Evolutionary conservation across 2,888 invertebrate species (phyloP).

Genomic region (Drosophila phalerata): DNA sequence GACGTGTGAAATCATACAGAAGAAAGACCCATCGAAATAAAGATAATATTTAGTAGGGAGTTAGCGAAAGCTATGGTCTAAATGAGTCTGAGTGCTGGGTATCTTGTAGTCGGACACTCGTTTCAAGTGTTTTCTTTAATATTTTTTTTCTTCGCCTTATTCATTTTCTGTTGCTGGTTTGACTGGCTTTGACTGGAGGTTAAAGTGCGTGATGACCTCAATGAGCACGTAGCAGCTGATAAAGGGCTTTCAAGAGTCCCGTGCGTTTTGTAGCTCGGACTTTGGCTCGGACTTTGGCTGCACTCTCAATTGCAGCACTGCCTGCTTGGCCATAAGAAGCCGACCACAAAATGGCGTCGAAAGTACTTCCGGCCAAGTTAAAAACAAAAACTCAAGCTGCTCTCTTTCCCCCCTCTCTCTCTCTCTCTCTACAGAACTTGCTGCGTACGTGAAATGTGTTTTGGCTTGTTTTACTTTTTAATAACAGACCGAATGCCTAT

Average conservation of each 20-base stretch:
- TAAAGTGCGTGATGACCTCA: constrained; percentile 65
- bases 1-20: no score
- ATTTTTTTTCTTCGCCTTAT: not conserved
- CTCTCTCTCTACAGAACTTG: not conserved
- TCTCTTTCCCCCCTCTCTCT: constrained; percentile 44
- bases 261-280: constrained; percentile 27
- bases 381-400: constrained; percentile 48
- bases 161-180: constrained; percentile 18
- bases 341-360: constrained; percentile 77
- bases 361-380: constrained; percentile 71
- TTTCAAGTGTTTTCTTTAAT: not conserved
- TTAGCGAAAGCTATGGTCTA: no score
- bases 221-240: constrained; percentile 65
- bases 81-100: not conserved
- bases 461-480: constrained; percentile 58
- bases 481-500: constrained; percentile 41
- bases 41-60: no score
- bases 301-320: constrained; percentile 62
- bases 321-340: constrained; percentile 55
- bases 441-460: constrained; percentile 68
- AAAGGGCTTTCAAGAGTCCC: constrained; percentile 46
- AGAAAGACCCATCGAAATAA: no score
- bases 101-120: not conserved
- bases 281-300: constrained; percentile 25
- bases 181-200: constrained; percentile 45